Evolutionary conservation across 1,140 invertebrate species (phyloP), one percentile per base, ranked within the genome.

Genomic region (Phymorhynchus buccinoides): DNA sequence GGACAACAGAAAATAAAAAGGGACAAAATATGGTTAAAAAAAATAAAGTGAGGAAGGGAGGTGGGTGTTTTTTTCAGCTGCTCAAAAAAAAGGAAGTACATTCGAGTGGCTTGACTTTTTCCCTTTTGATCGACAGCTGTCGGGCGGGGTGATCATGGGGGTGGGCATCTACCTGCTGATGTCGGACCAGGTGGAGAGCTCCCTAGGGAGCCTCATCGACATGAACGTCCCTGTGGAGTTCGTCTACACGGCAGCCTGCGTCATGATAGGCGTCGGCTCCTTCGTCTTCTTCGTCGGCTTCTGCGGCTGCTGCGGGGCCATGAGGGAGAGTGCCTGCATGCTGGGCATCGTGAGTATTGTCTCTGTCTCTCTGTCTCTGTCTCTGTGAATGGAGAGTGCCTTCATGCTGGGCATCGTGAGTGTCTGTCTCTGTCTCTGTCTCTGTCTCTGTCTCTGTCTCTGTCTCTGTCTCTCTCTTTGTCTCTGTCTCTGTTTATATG

Each of bases 291-390:
- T 97, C 56, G 96, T 97, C 35, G 96, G 97, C 3, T 96, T 98
- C 93, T 95, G 98, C 84, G 98, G 97, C 78, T 98, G 97, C 92
- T 97, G 96, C 92, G 97, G 97, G 39, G 96, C 97, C 7, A 95
- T 96, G 73, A 95, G 95, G 87, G 96, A 98, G 93, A 97, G 96
- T 83, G 96, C 96, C 87, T 97, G 96, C 93, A 95, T 97, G 94
- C 94, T 99, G 7, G 95, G 95, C 62, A 94, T 96, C 89, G 96
- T 96, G 94, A 85, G 90, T 89, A 27, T 95, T 97, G 82, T 93
- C 97, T 52, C 95, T 97, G 32, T 96, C 97, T 3, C 96, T 98
- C 93, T 95, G 98, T 84, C n/a, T n/a, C n/a, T 97, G 97, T 78
- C 98, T 97, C 92, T 97, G 96, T 92, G 97, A 97, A 95, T 95